phyloP scores from a whole-genome alignment of 2,888 invertebrate genomes.

The Terebella lapidaria region DNA sequence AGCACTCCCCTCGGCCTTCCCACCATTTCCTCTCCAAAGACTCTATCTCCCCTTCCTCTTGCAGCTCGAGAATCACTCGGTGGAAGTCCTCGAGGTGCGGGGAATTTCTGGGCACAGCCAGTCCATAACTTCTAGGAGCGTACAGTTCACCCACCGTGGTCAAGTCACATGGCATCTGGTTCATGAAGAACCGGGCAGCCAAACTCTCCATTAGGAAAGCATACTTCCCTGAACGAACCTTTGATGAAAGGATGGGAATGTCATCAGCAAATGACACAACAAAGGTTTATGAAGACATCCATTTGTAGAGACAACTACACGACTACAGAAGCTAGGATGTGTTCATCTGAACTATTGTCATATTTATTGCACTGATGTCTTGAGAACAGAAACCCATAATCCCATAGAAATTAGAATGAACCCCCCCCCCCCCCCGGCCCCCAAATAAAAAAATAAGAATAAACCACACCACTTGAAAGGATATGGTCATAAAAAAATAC shows the following conservation, averaged over 20 bases:
- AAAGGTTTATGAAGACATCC: too few relatives aligned
- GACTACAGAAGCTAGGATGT: too few relatives aligned
- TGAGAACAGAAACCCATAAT: too few relatives aligned
- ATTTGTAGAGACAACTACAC: too few relatives aligned
- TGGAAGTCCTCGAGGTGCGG: slow-evolving; percentile 12
- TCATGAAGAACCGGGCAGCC: slow-evolving; percentile 15
- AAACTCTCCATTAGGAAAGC: slow-evolving; percentile 22
- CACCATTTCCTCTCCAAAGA: slow-evolving; percentile 20
- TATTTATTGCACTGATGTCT: too few relatives aligned
- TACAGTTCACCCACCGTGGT: slow-evolving; percentile 15
- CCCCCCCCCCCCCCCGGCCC: too few relatives aligned
- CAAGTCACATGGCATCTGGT: slow-evolving; percentile 19
- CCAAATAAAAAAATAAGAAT: too few relatives aligned
- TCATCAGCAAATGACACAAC: neutral
- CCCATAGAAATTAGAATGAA: too few relatives aligned
- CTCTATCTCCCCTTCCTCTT: slow-evolving; percentile 20
- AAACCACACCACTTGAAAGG: too few relatives aligned
- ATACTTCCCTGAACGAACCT: slow-evolving; percentile 15
- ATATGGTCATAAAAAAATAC: too few relatives aligned
- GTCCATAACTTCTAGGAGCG: slow-evolving; percentile 15
- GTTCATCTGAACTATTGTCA: too few relatives aligned
- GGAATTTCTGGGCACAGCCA: slow-evolving; percentile 17
- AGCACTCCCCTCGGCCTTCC: slow-evolving; percentile 13
- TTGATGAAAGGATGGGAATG: too few relatives aligned
- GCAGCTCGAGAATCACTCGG: slow-evolving; percentile 16